Evolutionary conservation across 2,113 vertebrate species (phyloP).

Genomic region (Leuciscus idus): DNA sequence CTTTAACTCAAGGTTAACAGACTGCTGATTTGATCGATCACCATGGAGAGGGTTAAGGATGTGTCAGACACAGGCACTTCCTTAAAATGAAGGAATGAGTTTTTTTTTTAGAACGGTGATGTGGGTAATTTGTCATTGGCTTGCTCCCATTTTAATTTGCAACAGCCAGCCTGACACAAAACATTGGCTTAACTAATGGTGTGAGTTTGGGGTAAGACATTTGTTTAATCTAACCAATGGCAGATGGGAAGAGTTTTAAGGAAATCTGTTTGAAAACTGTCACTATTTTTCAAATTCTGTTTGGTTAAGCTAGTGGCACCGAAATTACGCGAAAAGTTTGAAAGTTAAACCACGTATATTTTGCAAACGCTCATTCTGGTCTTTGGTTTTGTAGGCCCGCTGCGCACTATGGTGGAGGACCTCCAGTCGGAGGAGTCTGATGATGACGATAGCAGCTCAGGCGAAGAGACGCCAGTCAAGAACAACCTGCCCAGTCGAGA

Average conservation of each 20-base stretch:
- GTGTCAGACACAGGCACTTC: neutral
- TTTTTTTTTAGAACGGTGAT: neutral
- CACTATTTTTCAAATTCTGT: neutral
- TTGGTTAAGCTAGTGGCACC: neutral
- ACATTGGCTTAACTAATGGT: neutral
- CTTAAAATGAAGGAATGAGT: neutral
- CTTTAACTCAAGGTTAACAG: neutral
- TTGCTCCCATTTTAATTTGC: neutral
- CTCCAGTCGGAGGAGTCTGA: conserved; percentile 95
- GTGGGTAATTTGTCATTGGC: neutral
- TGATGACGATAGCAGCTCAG: conserved; percentile 93
- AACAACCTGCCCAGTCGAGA: conserved; percentile 86
- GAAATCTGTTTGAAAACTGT: neutral
- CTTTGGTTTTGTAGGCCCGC: conserved; percentile 77
- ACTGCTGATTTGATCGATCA: neutral
- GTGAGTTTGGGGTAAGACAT: neutral
- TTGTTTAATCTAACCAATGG: neutral
- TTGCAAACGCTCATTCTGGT: neutral
- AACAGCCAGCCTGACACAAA: neutral
- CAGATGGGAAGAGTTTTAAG: neutral
- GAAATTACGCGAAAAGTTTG: neutral
- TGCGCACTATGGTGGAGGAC: conserved; percentile 96
- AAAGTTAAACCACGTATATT: neutral
- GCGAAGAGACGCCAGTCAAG: conserved; percentile 87
- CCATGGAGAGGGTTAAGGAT: neutral